Evolutionary conservation across 2,797 vertebrate genomes (phyloP).

Genomic region (Falco concolor): DNA sequence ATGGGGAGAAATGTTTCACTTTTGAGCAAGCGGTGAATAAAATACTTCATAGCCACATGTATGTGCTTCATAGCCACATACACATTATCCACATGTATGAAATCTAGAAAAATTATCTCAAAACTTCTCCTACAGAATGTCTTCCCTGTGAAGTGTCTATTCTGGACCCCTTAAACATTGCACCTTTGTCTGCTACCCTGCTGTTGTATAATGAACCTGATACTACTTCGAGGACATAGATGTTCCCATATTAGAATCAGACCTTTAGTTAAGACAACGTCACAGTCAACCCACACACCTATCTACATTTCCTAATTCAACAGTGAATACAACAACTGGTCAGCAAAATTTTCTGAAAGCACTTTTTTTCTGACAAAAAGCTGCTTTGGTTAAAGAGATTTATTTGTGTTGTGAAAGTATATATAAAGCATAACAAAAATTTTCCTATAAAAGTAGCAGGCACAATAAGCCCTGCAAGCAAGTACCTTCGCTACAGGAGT

Average conservation of each 20-base stretch:
- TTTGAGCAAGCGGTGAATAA: background rate
- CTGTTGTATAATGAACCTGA: background rate
- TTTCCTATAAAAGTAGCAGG: background rate
- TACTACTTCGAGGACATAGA: background rate
- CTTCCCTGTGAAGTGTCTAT: background rate
- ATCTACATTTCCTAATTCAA: background rate
- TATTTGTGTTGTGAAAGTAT: background rate
- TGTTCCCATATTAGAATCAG: background rate
- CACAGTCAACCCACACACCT: background rate
- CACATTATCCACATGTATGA: background rate
- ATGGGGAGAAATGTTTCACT: background rate
- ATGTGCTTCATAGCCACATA: too few species aligned
- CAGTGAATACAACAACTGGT: background rate
- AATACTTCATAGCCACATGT: background rate
- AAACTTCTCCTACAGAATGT: background rate
- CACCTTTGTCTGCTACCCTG: background rate
- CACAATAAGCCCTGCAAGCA: fast-evolving
- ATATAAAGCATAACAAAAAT: background rate
- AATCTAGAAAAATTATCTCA: background rate
- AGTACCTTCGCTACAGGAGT: background rate
- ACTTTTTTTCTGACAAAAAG: background rate
- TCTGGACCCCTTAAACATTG: background rate
- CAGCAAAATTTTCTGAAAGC: background rate
- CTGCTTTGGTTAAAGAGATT: background rate
- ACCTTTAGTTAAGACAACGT: background rate